A percentile compares a stretch with the other conserved stretches of the same genome.
Evolutionary conservation across 2,888 invertebrate genomes (phyloP).

Genomic region (Cotesia congregata): DNA sequence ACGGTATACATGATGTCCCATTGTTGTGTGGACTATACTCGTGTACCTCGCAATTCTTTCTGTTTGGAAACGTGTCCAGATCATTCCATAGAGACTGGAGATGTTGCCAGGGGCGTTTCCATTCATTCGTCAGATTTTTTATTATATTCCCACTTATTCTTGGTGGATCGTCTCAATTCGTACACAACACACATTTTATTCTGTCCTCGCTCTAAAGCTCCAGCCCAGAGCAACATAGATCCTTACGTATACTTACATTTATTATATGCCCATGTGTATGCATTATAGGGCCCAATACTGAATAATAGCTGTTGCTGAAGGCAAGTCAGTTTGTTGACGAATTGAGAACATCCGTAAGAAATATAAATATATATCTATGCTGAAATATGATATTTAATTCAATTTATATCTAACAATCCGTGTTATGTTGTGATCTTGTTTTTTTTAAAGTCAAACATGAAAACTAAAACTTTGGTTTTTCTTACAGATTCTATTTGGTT

Average conservation of each 20-base stretch:
- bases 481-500: too few relatives aligned
- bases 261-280: not conserved
- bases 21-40: conserved; percentile 19
- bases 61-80: conserved; percentile 39
- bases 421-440: not conserved
- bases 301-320: conserved; percentile 34
- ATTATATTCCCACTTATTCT: not conserved
- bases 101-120: conserved; percentile 13
- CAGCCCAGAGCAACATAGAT: not conserved
- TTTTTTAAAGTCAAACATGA: not conserved
- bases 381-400: conserved; percentile 5
- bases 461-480: not conserved
- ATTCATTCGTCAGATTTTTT: conserved; percentile 2
- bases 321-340: conserved; percentile 31
- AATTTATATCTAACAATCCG: not conserved
- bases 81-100: not conserved
- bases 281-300: not conserved
- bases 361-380: not conserved
- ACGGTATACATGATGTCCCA: conserved; percentile 19
- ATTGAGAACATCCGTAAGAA: conserved; percentile 10
- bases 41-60: conserved; percentile 20
- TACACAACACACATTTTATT: not conserved
- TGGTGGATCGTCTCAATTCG: not conserved
- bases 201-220: not conserved
- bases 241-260: not conserved